Evolutionary conservation across 2,113 vertebrate species (phyloP).

Genomic region (Tinamus guttatus): DNA sequence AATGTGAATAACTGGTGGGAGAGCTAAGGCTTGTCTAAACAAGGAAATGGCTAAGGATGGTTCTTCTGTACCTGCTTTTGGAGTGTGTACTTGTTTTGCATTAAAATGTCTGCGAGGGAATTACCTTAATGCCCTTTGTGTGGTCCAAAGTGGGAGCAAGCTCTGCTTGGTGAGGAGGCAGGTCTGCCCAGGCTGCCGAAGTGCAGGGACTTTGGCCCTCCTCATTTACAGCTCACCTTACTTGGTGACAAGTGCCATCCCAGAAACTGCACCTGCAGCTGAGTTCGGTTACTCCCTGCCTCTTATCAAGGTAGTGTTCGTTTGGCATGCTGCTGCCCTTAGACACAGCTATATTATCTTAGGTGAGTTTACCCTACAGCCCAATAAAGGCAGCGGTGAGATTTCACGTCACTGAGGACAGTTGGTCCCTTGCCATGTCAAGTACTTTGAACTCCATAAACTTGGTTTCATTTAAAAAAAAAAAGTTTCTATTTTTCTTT

Average conservation of each 20-base stretch:
- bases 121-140: neutral
- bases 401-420: fast-evolving
- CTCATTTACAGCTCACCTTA: neutral
- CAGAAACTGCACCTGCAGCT: conserved; percentile 1
- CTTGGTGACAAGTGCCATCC: neutral
- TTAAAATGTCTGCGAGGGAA: neutral
- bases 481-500: neutral
- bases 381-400: fast-evolving
- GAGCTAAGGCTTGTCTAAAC: conserved; percentile 27
- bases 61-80: neutral
- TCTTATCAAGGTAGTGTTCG: neutral
- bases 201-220: neutral
- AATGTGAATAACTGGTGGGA: neutral
- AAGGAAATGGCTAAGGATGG: neutral
- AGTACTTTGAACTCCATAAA: neutral
- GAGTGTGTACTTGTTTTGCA: neutral
- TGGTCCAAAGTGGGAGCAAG: neutral
- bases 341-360: neutral
- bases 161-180: neutral
- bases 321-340: neutral
- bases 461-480: neutral
- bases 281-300: neutral
- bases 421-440: neutral
- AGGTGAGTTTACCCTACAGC: neutral
- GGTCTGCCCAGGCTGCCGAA: neutral